phyloP scores from a whole-genome alignment of 1,140 invertebrate genomes.

The Eubasilissa regina region DNA sequence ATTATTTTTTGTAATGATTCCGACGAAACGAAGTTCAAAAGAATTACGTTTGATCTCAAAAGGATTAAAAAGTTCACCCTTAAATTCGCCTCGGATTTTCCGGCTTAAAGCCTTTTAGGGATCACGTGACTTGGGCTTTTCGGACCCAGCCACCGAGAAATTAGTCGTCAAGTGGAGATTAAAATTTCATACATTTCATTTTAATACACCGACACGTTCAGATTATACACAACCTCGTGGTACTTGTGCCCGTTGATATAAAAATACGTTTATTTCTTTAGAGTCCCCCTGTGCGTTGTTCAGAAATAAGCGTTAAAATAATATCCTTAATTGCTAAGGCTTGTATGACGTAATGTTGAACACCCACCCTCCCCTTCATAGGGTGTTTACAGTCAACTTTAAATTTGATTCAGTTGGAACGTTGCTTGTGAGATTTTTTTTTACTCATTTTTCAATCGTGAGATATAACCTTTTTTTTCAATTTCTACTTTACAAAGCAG shows the following conservation, averaged over 20 bases:
- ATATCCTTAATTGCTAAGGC: conserved; percentile 3
- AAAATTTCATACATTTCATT: background rate
- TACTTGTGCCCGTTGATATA: background rate
- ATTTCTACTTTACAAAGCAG: too few relatives aligned
- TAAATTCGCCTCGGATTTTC: too few relatives aligned
- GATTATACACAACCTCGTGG: background rate
- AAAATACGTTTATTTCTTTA: conserved; percentile 11
- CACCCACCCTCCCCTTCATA: background rate
- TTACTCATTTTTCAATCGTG: too few relatives aligned
- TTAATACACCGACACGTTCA: background rate
- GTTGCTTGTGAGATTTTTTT: too few relatives aligned
- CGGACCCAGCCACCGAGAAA: background rate
- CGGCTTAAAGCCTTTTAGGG: background rate
- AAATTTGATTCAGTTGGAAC: too few relatives aligned
- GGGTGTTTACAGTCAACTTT: too few relatives aligned
- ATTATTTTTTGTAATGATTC: too few relatives aligned
- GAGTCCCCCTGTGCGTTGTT: conserved; percentile 9
- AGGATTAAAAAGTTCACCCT: too few relatives aligned
- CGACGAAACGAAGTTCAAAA: too few relatives aligned
- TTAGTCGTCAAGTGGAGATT: background rate
- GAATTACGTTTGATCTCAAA: too few relatives aligned
- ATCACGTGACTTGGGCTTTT: background rate
- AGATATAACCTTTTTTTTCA: too few relatives aligned
- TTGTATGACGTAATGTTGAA: background rate
- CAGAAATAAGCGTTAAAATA: conserved; percentile 16